phyloP scores from a whole-genome alignment of 2,113 vertebrate species.

The Pseudorasbora parva region DNA sequence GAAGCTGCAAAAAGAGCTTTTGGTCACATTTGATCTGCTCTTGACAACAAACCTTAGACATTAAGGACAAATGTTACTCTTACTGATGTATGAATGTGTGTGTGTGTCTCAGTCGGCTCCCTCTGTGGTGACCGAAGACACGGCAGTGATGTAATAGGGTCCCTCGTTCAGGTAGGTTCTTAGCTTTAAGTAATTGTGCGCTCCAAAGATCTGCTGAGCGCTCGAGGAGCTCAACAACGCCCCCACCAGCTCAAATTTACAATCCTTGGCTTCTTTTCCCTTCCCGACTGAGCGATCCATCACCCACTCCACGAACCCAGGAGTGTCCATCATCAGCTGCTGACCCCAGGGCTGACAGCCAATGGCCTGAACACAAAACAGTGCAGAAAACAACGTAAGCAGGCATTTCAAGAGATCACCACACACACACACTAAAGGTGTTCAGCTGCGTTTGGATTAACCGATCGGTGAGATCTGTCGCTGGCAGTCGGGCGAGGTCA shows the following conservation, averaged over 20 bases:
- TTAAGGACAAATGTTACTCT: neutral
- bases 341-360: conserved; percentile 92
- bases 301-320: conserved; percentile 93
- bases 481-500: neutral
- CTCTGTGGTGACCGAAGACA: conserved; percentile 86
- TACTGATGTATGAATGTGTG: neutral
- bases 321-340: conserved; percentile 86
- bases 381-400: neutral
- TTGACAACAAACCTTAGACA: neutral
- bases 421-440: neutral
- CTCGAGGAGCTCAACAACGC: conserved; percentile 85
- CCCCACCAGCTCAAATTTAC: conserved; percentile 92
- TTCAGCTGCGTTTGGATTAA: neutral
- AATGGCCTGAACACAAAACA: conserved; percentile 79
- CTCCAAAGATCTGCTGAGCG: conserved; percentile 83
- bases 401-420: neutral
- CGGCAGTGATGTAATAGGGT: conserved; percentile 87
- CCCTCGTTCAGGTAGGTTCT: conserved; percentile 88
- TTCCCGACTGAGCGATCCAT: conserved; percentile 88
- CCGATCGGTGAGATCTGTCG: neutral
- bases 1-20: neutral
- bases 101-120: conserved; percentile 80
- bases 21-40: neutral
- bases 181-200: conserved; percentile 88
- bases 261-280: conserved; percentile 91